These are phyloP conservation scores for Amyelois transitella DNA, from an alignment of 1,140 invertebrate species.

Conservation along the genomic window DNA sequence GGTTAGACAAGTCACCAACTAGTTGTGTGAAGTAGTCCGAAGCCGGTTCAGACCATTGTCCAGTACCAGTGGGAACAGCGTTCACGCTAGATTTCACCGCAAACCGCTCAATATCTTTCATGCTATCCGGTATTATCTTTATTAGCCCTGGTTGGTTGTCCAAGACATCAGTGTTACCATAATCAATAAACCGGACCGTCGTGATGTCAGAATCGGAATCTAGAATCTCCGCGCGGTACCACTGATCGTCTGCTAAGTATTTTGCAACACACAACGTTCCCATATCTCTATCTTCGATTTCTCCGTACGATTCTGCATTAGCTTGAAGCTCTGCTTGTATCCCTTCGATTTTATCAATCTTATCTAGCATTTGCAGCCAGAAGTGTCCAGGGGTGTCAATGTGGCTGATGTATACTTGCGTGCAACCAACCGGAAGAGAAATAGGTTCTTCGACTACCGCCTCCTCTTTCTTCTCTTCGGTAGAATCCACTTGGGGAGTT, in stretches of 20 bases:
- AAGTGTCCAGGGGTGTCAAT: constrained; percentile 80
- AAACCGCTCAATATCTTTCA: constrained; percentile 72
- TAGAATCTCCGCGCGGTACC: constrained; percentile 88
- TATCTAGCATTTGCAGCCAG: constrained; percentile 77
- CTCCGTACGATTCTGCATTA: constrained; percentile 60
- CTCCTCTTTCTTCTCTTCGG: constrained; percentile 24
- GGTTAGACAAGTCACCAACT: constrained; percentile 47
- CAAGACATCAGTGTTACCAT: constrained; percentile 84
- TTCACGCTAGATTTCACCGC: constrained; percentile 79
- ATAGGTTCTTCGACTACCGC: constrained; percentile 33
- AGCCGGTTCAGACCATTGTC: constrained; percentile 80
- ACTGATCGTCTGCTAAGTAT: constrained; percentile 82
- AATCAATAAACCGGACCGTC: constrained; percentile 88
- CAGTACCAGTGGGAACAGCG: constrained; percentile 76
- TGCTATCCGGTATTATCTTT: constrained; percentile 76
- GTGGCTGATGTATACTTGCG: constrained; percentile 76
- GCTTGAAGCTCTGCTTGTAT: constrained; percentile 78
- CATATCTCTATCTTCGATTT: constrained; percentile 75
- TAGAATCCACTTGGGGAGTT: constrained; percentile 30
- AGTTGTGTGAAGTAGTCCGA: constrained; percentile 76
- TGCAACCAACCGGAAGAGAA: constrained; percentile 50
- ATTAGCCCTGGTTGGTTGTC: constrained; percentile 75
- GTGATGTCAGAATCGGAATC: constrained; percentile 81
- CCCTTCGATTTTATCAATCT: constrained; percentile 67
- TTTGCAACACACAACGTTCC: constrained; percentile 82